Evolutionary conservation across 2,113 vertebrate genomes (phyloP), one percentile per base, ranked within the genome.

Genomic region (Hemiprocne comata): DNA sequence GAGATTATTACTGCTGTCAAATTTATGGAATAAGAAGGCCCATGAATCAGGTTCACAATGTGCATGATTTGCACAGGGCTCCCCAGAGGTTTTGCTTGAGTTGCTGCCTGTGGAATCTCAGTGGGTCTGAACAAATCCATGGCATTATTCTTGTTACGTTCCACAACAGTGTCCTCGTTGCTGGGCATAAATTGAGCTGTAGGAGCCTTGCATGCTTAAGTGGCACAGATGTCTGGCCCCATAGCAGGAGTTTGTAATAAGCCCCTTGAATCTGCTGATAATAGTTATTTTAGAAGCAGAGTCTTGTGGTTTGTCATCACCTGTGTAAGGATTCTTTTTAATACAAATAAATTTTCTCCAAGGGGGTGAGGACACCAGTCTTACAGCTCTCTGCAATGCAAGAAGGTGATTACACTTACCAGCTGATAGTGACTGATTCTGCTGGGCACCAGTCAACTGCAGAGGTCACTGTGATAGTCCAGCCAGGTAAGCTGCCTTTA

Each of bases 371-470:
- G 87, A 99, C 99, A 5, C 98, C 99, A 6, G 98, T 95, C 66
- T 96, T 99, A 42, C 99, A 99, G 97, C 98, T 99, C 66, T 99
- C 99, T 17, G 99, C 99, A 16, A 98, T 99, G 99, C 99, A 99
- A 94, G 99, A 99, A 97, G 99, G 99, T 55, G 99, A 99, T 96
- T 99, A 99, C 91, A 99, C 99, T 60, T 99, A 99, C 95, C 98
- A 99, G 97, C 98, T 99, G 36, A 99, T 98, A 4, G 99, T 99
- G 91, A 99, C 98, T 0, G 99, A 99, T 97, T 99, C 99, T 1
- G 96, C 98, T 46, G 99, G 99, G 82, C 99, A 99, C 95, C 99
- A 99, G 94, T 98, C 98, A 95, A 99, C 99, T 0, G 98, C 98
- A 31, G 98, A 99, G 80, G 99, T 99, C 98, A 99, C 99, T 1